A percentile compares a stretch with the other conserved stretches of the same genome.
Evolutionary conservation across 1,140 invertebrate species (phyloP).

Genomic region (Dendrolimus kikuchii): DNA sequence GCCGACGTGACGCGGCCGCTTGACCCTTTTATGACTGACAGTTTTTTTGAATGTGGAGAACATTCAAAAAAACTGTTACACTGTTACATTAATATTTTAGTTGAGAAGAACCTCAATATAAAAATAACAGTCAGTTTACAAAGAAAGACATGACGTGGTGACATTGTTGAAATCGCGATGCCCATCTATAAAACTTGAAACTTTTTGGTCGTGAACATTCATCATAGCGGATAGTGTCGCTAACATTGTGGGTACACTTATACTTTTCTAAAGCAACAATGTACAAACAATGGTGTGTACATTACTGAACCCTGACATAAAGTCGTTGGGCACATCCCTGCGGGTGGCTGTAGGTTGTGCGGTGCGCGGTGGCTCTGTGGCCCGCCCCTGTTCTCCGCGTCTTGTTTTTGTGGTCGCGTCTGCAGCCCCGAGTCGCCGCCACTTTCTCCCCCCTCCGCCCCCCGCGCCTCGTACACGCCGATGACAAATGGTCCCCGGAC

Average conservation of each 20-base stretch:
- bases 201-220: slow-evolving; percentile 3
- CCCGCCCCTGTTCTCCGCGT: slow-evolving; percentile 46
- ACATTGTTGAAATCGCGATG: slow-evolving; percentile 1
- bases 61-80: slow-evolving; percentile 32
- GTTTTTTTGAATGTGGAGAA: slow-evolving; percentile 43
- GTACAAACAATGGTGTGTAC: slow-evolving; percentile 15
- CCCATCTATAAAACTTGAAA: neutral
- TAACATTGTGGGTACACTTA: neutral
- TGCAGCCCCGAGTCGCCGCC: slow-evolving; percentile 68
- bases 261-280: slow-evolving; percentile 9
- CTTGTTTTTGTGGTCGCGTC: slow-evolving; percentile 66
- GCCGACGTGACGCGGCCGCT: slow-evolving; percentile 47
- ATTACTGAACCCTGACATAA: slow-evolving; percentile 13
- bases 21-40: slow-evolving; percentile 58
- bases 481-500: slow-evolving; percentile 66
- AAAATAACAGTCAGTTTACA: too few relatives aligned
- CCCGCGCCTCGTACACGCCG: slow-evolving; percentile 32
- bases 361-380: slow-evolving; percentile 25
- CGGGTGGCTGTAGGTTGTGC: slow-evolving; percentile 21
- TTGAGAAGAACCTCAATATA: too few relatives aligned
- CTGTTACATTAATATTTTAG: neutral
- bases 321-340: slow-evolving; percentile 20
- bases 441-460: slow-evolving; percentile 43
- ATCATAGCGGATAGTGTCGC: slow-evolving; percentile 4
- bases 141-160: too few relatives aligned